These are phyloP conservation scores for Apostichopus leukothele DNA, from an alignment of 53 echinoderm and acorn worm genomes.

Conservation along the genomic window DNA sequence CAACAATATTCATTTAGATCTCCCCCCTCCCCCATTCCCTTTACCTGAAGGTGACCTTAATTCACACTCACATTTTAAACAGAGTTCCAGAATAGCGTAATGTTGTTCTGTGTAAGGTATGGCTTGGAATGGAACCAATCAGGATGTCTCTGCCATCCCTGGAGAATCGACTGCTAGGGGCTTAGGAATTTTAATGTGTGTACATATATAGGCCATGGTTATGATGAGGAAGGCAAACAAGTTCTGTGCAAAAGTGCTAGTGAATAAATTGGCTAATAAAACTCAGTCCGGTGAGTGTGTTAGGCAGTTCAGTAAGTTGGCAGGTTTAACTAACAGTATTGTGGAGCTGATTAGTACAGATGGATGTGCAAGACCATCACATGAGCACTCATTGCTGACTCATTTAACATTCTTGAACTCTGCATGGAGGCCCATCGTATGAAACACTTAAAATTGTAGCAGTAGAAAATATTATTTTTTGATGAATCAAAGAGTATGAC, in stretches of 20 bases:
- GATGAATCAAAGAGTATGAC: no score
- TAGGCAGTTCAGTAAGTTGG: background rate
- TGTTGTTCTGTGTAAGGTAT: background rate
- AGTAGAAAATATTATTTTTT: no score
- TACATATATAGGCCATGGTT: background rate
- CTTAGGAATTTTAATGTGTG: slow-evolving; percentile 34
- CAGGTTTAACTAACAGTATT: background rate
- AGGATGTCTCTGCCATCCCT: background rate
- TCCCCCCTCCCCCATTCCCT: no score
- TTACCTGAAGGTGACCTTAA: no score
- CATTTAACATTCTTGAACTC: no score
- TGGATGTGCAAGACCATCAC: no score
- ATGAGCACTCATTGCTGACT: no score
- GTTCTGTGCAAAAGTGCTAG: background rate
- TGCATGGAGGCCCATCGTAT: no score
- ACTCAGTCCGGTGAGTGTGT: background rate
- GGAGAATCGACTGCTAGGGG: background rate
- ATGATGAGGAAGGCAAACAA: background rate
- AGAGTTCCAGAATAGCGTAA: background rate
- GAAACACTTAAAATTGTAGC: no score
- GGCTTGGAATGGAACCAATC: background rate
- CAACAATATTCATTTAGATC: no score
- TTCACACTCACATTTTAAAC: no score
- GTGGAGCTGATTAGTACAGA: background rate
- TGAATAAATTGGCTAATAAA: background rate